Conservation (phyloP, 2,888 invertebrate genomes). For the Stenolophus ochropezus region DNA sequence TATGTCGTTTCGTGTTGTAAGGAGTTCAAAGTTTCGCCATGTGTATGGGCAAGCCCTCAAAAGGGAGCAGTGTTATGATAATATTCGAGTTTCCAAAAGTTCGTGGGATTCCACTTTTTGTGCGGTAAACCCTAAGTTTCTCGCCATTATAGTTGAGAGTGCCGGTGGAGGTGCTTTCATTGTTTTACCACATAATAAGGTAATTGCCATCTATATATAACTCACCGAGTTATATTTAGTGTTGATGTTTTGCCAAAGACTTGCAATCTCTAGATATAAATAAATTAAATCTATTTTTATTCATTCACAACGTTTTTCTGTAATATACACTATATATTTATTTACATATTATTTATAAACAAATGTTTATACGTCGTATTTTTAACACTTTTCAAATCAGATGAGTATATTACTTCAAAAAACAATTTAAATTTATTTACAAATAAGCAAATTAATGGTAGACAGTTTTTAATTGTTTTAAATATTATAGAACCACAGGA, state of each 20-base stretch:
- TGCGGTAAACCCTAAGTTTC: slow-evolving; percentile 98
- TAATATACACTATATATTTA: no score
- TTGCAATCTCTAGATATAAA: no score
- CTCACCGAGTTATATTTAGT: neutral
- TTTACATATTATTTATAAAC: no score
- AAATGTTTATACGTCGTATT: no score
- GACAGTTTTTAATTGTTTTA: no score
- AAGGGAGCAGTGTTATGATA: slow-evolving; percentile 98
- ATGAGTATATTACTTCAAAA: no score
- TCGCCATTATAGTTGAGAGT: slow-evolving; percentile 97
- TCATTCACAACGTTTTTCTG: no score
- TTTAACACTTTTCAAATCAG: no score
- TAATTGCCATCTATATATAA: slow-evolving; percentile 70
- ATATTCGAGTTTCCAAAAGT: slow-evolving; percentile 96
- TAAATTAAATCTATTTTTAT: no score
- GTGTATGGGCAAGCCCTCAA: slow-evolving; percentile 93
- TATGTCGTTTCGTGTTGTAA: slow-evolving; percentile 98
- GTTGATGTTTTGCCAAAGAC: neutral
- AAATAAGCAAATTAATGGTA: no score
- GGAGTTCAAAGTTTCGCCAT: slow-evolving; percentile 98
- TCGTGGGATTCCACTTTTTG: slow-evolving; percentile 99
- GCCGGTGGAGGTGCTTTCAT: slow-evolving; percentile 97
- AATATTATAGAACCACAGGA: no score
- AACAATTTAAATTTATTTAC: no score
- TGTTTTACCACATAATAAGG: slow-evolving; percentile 94